phyloP scores from a whole-genome alignment of 2,113 vertebrate genomes.

The Silurus meridionalis region DNA sequence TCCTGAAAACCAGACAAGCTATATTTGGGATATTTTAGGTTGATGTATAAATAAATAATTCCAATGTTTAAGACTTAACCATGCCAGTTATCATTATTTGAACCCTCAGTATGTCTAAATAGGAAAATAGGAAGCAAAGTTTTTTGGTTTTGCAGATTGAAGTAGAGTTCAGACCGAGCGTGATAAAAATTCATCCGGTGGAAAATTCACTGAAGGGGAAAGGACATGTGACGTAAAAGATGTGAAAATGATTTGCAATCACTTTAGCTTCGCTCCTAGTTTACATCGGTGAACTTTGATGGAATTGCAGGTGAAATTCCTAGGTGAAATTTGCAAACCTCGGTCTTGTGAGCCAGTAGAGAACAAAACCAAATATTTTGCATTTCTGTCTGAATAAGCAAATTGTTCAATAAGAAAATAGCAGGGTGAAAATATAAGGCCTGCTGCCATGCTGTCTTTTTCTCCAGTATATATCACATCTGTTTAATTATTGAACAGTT shows the following conservation, averaged over 20 bases:
- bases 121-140: neutral
- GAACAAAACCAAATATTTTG: neutral
- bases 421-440: neutral
- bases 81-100: neutral
- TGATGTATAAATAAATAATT: too few species aligned
- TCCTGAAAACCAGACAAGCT: neutral
- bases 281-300: slow-evolving; percentile 1
- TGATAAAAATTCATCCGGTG: neutral
- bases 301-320: too few species aligned
- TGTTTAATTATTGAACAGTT: neutral
- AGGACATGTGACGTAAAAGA: neutral
- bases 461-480: neutral
- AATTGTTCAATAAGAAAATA: slow-evolving; percentile 8
- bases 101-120: neutral
- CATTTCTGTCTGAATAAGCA: slow-evolving; percentile 6
- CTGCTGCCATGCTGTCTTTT: neutral
- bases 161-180: neutral
- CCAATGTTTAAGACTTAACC: neutral
- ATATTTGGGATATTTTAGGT: neutral
- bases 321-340: neutral
- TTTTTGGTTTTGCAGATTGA: neutral
- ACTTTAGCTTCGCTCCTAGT: neutral
- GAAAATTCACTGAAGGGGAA: neutral
- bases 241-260: neutral
- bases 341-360: neutral